Base-by-base conservation (phyloP, 1,140 invertebrate species). In the Heterodera schachtii region DNA sequence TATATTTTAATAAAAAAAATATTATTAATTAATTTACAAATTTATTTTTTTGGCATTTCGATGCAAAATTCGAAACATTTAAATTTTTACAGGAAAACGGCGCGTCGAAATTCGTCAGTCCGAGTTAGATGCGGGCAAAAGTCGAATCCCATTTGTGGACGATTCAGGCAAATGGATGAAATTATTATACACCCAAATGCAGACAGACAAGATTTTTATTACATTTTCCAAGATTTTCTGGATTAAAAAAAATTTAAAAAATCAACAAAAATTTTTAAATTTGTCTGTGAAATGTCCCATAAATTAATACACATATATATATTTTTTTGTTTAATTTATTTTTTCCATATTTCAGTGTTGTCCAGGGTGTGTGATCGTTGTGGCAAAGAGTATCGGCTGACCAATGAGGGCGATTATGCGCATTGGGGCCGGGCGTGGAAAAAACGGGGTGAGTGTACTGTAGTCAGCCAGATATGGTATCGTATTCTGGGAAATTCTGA, bases 341-440 rank as follows among this genome's bases (percentile, higher is more conserved):
- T 52, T 46, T 3, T 52, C 31, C 31, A 31, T 52, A 57, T 85
- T 82, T 69, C 9, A 85, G 86, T 85, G 43, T 57, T 85, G 19
- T 74, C 44, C 31, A 64, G 93, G 78, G 90, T 91, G 16, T 96
- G 95, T 90, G 92, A 92, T 9, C 92, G 95, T 52, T 96, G 95
- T 91, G 91, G 92, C 47, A 92, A 92, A 82, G 91, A 91, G 46
- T 96, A 95, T 88, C 91, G 92, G 81, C 92, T 94, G 43, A 90
- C 90, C 3, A 91, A 91, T n/a, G 91, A 92, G 46, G 93, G 93
- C 21, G 92, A 93, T 83, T 94, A 94, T 87, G 13, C 41, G 9
- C 95, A 97, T 87, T 95, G 93, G 93, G 95, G 94, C 5, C 94
- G 94, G 82, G 86, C 93, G 52, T 89, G 91, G 89, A 91, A 90